Base-by-base conservation (phyloP, 2,797 vertebrate genomes). In the Falco rusticolus region DNA sequence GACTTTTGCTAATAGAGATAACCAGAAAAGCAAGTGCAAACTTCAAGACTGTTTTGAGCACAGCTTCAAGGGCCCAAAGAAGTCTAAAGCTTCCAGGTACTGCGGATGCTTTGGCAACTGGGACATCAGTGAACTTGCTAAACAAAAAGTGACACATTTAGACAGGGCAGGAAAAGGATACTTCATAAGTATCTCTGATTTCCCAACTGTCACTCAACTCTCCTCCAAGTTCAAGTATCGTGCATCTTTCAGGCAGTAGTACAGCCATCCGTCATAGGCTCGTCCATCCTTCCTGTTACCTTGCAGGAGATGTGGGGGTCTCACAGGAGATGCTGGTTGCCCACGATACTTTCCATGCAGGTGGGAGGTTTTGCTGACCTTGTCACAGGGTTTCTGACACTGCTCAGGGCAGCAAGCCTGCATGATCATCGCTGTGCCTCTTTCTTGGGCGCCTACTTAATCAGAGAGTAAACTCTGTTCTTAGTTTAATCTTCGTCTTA, bases 341-440 rank as follows among this genome's bases (percentile, higher is more conserved):
- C 33, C 4, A 1, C 2, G 3, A 19, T 74, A 59, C 9, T 18
- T 75, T 60, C 41, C 56, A 19, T n/a, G 28, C 3, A 0, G 25
- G 31, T 25, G 20, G 54, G 60, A 63, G 24, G 13, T 56, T 84
- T 68, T 93, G 56, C 54, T 43, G 64, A 22, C 18, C 56, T 43
- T 63, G 47, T 59, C 31, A 41, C 12, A 33, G 21, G 21, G 21
- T 64, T 77, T 68, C 54, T 45, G 34, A 13, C 0, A 6, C 41
- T 48, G 25, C 43, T 16, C 1, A 1, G 43, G 16, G 20, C 68
- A 41, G 21, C 2, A 2, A 80, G 26, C 33, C 39, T 50, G 76
- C 0, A 0, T 31, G n/a, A 63, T 41, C 50, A 63, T 41, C 50
- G 16, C 37, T 37, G 7, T 43, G 45, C 26, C 22, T 56, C 41